A percentile compares a stretch with the other conserved stretches of the same genome.
Evolutionary conservation across 37 sponge, comb jelly and placozoan genomes (phyloP).

Genomic region (Petrosia ficiformis): DNA sequence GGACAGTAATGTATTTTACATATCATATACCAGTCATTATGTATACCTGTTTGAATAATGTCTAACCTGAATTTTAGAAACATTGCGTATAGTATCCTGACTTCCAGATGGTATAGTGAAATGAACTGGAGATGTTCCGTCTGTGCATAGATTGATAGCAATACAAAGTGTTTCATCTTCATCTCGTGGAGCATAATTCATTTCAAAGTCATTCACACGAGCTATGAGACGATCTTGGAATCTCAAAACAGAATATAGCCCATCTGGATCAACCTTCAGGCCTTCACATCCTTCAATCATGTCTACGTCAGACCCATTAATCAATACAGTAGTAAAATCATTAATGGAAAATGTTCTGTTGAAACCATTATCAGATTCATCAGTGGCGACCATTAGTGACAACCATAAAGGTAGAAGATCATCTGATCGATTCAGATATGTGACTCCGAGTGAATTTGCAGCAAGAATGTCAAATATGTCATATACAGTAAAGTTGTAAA

Average conservation of each 20-base stretch:
- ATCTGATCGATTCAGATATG: background rate
- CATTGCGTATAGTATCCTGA: background rate
- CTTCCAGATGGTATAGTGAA: background rate
- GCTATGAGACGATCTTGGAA: background rate
- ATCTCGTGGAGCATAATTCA: background rate
- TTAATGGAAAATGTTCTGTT: background rate
- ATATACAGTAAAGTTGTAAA: background rate
- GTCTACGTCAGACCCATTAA: background rate
- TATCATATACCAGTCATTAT: too few species aligned
- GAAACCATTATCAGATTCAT: too few species aligned
- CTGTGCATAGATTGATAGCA: slow-evolving; percentile 2
- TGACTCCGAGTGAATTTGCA: background rate
- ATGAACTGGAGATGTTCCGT: background rate
- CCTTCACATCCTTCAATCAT: background rate
- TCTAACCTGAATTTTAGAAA: background rate
- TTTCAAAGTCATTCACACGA: background rate
- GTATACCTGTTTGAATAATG: too few species aligned
- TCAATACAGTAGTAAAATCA: background rate
- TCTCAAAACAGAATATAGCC: background rate
- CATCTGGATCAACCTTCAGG: background rate
- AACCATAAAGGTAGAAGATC: slow-evolving; percentile 2
- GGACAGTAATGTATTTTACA: too few species aligned
- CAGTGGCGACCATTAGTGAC: background rate
- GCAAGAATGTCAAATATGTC: background rate
- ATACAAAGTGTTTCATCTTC: background rate